Evolutionary conservation across 2,113 vertebrate species (phyloP).

Genomic region (Engystomops pustulosus): DNA sequence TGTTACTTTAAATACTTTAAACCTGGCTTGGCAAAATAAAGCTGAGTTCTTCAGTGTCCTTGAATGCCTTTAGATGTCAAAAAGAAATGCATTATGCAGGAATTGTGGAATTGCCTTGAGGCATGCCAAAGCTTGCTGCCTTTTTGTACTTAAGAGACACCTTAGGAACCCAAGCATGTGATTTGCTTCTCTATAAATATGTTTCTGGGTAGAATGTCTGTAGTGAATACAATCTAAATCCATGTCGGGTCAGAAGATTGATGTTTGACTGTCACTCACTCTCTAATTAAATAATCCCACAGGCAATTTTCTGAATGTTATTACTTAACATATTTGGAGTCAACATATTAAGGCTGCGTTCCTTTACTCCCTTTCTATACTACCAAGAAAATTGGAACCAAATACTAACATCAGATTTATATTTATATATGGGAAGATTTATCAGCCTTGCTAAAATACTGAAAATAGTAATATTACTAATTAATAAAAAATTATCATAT

Average conservation of each 20-base stretch:
- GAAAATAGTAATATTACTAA: background rate
- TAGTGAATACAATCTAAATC: slow-evolving; percentile 15
- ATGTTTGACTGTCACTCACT: slow-evolving; percentile 18
- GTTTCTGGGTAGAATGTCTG: slow-evolving; percentile 38
- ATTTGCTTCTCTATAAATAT: slow-evolving; percentile 39
- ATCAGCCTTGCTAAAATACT: background rate
- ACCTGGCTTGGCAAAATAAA: slow-evolving; percentile 50
- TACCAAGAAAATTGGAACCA: background rate
- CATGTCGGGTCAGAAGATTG: slow-evolving; percentile 12
- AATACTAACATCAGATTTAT: background rate
- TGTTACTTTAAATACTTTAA: slow-evolving; percentile 55
- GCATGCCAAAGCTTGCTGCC: slow-evolving; percentile 53
- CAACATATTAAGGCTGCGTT: background rate
- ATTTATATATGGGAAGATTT: background rate
- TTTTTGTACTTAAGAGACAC: slow-evolving; percentile 39
- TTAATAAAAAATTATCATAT: background rate
- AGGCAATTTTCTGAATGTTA: background rate
- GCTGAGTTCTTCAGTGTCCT: slow-evolving; percentile 46
- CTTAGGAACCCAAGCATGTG: slow-evolving; percentile 40
- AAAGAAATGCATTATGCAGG: slow-evolving; percentile 49
- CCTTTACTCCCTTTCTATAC: background rate
- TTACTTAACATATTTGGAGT: slow-evolving; percentile 29
- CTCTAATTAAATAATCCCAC: slow-evolving; percentile 12
- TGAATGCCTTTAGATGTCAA: slow-evolving; percentile 59
- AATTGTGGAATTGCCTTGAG: slow-evolving; percentile 50